These are phyloP conservation scores for Apamea monoglypha DNA, from an alignment of 2,888 invertebrate genomes.

Conservation along the genomic window DNA sequence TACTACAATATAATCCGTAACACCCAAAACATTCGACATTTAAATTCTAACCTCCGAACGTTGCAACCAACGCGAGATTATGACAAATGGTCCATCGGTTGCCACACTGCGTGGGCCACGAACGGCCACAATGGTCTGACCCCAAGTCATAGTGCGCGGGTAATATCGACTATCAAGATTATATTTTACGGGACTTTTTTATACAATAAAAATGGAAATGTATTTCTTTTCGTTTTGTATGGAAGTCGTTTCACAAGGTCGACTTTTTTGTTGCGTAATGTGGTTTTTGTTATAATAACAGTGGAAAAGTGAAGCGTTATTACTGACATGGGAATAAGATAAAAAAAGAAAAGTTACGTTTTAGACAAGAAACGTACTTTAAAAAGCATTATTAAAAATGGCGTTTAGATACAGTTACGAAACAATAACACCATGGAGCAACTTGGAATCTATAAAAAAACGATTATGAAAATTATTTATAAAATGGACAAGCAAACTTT, in stretches of 20 bases:
- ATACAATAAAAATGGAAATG: conserved; percentile 65
- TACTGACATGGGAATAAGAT: no score
- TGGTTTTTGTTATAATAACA: conserved; percentile 19
- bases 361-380: not conserved
- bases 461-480: not conserved
- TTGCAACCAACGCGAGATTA: conserved; percentile 62
- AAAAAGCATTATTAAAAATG: not conserved
- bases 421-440: not conserved
- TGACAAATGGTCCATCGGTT: conserved; percentile 65
- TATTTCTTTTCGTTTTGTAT: conserved; percentile 45
- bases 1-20: conserved; percentile 53
- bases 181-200: conserved; percentile 63
- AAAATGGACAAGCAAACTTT: conserved; percentile 11
- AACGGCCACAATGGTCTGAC: conserved; percentile 63
- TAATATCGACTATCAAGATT: conserved; percentile 64
- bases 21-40: conserved; percentile 43
- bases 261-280: conserved; percentile 40
- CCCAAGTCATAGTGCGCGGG: conserved; percentile 60
- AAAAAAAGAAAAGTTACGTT: not conserved
- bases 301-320: not conserved
- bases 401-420: not conserved
- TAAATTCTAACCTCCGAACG: conserved; percentile 55
- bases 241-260: conserved; percentile 61
- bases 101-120: conserved; percentile 62
- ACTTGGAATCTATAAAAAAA: not conserved